These are phyloP conservation scores for Diaphora mendica DNA, from an alignment of 2,888 invertebrate species.

Conservation along the genomic window DNA sequence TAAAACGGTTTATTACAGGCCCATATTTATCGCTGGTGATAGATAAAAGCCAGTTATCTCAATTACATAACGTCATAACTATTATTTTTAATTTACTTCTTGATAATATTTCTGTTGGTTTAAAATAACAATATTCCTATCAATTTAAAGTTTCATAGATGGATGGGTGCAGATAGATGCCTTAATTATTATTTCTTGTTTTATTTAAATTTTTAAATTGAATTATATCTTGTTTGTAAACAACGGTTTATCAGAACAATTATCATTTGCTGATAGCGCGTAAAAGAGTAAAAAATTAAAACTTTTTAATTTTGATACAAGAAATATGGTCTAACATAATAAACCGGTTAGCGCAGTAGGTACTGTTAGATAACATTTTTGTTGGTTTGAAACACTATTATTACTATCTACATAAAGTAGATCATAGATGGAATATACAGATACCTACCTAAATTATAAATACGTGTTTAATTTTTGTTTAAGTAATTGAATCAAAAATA, in stretches of 20 bases:
- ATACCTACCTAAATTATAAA: not conserved
- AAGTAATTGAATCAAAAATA: not conserved
- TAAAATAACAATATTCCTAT: not conserved
- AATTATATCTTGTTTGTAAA: not conserved
- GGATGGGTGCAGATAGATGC: not conserved
- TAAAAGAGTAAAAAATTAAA: not conserved
- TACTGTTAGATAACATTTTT: not conserved
- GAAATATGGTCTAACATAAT: too few relatives aligned
- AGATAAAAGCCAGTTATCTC: constrained; percentile 20
- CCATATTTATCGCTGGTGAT: constrained; percentile 17
- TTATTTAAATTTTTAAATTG: not conserved
- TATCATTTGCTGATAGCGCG: not conserved
- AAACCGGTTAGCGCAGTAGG: too few relatives aligned
- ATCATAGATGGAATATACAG: not conserved
- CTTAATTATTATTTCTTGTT: not conserved
- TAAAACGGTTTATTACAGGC: constrained; percentile 5
- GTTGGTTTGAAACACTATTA: not conserved
- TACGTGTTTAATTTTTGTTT: not conserved
- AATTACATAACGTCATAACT: not conserved
- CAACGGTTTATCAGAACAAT: not conserved
- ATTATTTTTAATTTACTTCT: constrained; percentile 3
- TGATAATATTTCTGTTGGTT: constrained; percentile 15
- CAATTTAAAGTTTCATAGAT: not conserved
- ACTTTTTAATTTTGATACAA: not conserved
- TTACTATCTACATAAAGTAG: not conserved